These are phyloP conservation scores for Eulemur rubriventer DNA, from an alignment of 2,797 vertebrate species.

Conservation along the genomic window DNA sequence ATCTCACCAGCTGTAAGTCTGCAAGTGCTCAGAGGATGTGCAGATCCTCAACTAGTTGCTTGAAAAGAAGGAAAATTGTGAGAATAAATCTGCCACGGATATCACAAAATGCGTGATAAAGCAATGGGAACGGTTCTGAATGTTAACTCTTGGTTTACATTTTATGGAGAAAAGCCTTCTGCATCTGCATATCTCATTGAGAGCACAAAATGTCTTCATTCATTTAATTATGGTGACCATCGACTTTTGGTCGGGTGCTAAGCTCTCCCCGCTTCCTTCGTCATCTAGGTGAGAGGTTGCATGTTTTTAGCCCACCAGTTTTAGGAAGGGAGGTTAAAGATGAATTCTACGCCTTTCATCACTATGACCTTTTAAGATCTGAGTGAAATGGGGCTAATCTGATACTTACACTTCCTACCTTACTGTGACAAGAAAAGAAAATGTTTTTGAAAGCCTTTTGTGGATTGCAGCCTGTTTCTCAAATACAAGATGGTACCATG, in stretches of 20 bases:
- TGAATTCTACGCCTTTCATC: neutral
- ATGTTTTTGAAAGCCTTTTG: neutral
- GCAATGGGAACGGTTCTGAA: neutral
- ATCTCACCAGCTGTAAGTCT: constrained; percentile 26
- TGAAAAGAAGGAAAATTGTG: constrained; percentile 49
- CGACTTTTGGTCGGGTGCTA: neutral
- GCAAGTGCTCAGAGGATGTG: neutral
- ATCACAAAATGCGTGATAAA: neutral
- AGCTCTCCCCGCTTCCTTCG: too few species aligned
- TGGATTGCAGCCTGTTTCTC: neutral
- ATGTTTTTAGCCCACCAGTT: neutral
- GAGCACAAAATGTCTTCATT: neutral
- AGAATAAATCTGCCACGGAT: constrained; percentile 33
- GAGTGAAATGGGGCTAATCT: neutral
- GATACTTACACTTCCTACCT: neutral
- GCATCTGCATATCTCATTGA: neutral
- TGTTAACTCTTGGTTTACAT: neutral
- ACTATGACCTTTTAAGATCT: neutral
- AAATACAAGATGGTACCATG: neutral
- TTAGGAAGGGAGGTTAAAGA: neutral
- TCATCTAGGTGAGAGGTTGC: neutral
- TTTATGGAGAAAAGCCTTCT: neutral
- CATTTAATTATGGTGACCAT: neutral
- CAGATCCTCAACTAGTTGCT: constrained; percentile 32
- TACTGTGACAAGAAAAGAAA: neutral